A percentile compares a stretch with the other conserved stretches of the same genome.
phyloP scores from a whole-genome alignment of 1,140 invertebrate genomes.

The Oscheius sp. region DNA sequence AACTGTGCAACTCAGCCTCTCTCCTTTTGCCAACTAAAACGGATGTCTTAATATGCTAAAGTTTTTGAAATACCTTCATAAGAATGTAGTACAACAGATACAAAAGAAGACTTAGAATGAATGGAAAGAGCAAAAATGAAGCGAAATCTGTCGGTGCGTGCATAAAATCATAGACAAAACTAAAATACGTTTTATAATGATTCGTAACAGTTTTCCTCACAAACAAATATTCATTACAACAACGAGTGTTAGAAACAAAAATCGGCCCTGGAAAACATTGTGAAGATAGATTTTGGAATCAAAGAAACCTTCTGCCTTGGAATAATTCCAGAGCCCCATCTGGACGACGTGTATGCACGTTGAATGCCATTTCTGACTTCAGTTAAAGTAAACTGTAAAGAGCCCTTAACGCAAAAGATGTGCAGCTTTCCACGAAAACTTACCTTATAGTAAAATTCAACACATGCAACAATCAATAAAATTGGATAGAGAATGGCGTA shows the following conservation, averaged over 20 bases:
- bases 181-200: constrained; percentile 47
- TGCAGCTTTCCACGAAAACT: constrained; percentile 67
- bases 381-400: constrained; percentile 5
- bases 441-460: constrained; percentile 83
- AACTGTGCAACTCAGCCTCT: constrained; percentile 70
- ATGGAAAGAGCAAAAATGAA: constrained; percentile 75
- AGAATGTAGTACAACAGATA: constrained; percentile 80
- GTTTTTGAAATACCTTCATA: constrained; percentile 73
- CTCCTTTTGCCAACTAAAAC: constrained; percentile 70
- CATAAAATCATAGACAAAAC: constrained; percentile 71
- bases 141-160: constrained; percentile 75
- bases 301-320: constrained; percentile 62
- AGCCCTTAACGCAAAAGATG: constrained; percentile 23
- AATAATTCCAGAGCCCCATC: constrained; percentile 34
- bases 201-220: constrained; percentile 53
- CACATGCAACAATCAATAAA: constrained; percentile 72
- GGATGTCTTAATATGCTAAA: constrained; percentile 9
- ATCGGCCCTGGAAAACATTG: no score
- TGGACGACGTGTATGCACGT: constrained; percentile 14
- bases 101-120: constrained; percentile 79
- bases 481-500: constrained; percentile 74
- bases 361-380: constrained; percentile 3
- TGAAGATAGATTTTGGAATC: no score
- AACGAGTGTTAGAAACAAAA: constrained; percentile 65
- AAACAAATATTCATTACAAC: constrained; percentile 76